Conservation (phyloP, 64 coral and sea anemone genomes). For the Montipora foliosa region DNA sequence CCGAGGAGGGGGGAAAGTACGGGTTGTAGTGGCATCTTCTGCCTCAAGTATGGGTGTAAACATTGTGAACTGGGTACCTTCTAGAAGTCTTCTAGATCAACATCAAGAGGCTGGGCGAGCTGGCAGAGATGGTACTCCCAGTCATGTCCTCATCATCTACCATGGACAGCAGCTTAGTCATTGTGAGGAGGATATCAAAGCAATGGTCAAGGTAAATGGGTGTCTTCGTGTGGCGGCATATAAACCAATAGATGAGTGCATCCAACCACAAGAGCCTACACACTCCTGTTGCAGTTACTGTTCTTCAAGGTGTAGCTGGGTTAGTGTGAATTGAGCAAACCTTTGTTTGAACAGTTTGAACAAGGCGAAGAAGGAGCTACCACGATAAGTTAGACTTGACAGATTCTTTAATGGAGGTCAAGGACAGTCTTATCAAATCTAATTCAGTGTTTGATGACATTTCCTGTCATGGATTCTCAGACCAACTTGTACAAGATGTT, state of each 20-base stretch:
- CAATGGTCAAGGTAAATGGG: neutral
- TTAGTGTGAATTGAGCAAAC: constrained; percentile 1
- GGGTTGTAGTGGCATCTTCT: constrained; percentile 50
- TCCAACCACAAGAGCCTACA: neutral
- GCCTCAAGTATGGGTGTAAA: constrained; percentile 50
- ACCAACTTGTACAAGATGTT: constrained; percentile 57
- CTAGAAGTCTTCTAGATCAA: neutral
- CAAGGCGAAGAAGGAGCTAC: neutral
- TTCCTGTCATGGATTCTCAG: constrained; percentile 58
- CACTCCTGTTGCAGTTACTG: constrained; percentile 62
- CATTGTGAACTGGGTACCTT: neutral
- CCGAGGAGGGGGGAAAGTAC: constrained; percentile 12
- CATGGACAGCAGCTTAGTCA: neutral
- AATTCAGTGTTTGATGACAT: constrained; percentile 18
- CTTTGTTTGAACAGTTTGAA: neutral
- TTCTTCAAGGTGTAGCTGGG: constrained; percentile 12
- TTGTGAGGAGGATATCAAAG: constrained; percentile 36
- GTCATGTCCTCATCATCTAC: neutral
- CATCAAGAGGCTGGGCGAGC: constrained; percentile 22
- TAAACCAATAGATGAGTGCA: constrained; percentile 20
- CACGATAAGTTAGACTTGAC: constrained; percentile 21
- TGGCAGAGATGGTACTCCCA: constrained; percentile 6
- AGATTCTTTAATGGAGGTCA: constrained; percentile 20
- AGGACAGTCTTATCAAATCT: neutral
- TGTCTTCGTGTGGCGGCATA: constrained; percentile 20